A percentile compares a stretch with the other conserved stretches of the same genome.
Conservation (phyloP, 2,888 invertebrate species). For the Diaphora mendica region DNA sequence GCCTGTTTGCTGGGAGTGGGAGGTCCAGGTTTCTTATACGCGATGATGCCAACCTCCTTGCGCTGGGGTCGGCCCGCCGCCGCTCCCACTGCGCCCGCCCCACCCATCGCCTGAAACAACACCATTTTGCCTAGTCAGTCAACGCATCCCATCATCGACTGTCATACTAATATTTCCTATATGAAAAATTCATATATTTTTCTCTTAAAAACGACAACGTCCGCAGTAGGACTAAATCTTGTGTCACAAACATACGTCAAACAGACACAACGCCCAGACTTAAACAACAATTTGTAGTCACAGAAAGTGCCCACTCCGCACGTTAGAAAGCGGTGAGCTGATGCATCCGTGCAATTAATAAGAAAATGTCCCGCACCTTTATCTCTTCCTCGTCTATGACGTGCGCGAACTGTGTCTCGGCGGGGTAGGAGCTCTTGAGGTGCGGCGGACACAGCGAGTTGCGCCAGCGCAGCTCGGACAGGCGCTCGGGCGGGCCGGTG, state of each 20-base stretch:
- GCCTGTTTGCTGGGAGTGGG: constrained; percentile 95
- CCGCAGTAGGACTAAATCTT: too few relatives aligned
- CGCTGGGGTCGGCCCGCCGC: constrained; percentile 73
- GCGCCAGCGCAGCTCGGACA: constrained; percentile 91
- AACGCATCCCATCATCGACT: background rate
- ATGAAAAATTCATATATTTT: too few relatives aligned
- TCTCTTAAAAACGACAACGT: too few relatives aligned
- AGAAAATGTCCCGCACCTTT: constrained; percentile 63
- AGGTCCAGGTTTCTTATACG: constrained; percentile 94
- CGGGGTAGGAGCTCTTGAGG: constrained; percentile 93
- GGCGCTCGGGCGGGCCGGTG: constrained; percentile 55
- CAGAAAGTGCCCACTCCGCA: too few relatives aligned
- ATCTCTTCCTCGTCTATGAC: constrained; percentile 81
- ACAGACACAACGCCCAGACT: too few relatives aligned
- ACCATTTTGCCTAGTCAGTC: background rate
- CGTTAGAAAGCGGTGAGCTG: too few relatives aligned
- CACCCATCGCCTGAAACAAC: constrained; percentile 50
- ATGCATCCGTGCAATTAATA: too few relatives aligned
- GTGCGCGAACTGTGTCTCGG: constrained; percentile 90
- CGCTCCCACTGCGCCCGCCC: constrained; percentile 47
- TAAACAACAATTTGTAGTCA: too few relatives aligned
- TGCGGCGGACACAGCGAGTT: constrained; percentile 95
- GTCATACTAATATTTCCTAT: background rate
- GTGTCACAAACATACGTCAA: too few relatives aligned
- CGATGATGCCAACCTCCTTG: constrained; percentile 89